These are phyloP conservation scores for Gryllus longicercus DNA, from an alignment of 2,888 invertebrate species.

Conservation along the genomic window DNA sequence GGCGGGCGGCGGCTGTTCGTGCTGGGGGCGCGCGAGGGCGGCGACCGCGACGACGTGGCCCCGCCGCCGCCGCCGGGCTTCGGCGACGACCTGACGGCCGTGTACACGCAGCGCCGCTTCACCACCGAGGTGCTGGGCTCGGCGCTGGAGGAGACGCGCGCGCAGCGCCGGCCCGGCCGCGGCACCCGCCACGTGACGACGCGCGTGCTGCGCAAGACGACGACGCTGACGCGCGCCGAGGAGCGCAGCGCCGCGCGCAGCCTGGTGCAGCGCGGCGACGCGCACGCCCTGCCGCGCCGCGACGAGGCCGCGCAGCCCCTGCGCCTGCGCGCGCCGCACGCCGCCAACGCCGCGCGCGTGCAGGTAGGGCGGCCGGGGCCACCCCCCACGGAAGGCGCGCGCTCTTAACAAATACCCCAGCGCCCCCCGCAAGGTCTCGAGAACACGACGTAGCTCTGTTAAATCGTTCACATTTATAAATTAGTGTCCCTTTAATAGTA, in stretches of 20 bases:
- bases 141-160: slow-evolving; percentile 78
- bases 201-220: slow-evolving; percentile 81
- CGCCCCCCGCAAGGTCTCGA: no score
- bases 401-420: no score
- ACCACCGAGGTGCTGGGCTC: slow-evolving; percentile 82
- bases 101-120: slow-evolving; percentile 76
- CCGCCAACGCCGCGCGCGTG: slow-evolving; percentile 47
- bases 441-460: no score
- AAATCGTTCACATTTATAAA: no score
- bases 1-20: slow-evolving; percentile 62
- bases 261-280: slow-evolving; percentile 35
- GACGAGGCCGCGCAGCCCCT: slow-evolving; percentile 39
- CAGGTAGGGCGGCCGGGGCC: slow-evolving; percentile 45
- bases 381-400: background rate
- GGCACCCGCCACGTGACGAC: slow-evolving; percentile 81
- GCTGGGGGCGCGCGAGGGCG: slow-evolving; percentile 66
- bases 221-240: slow-evolving; percentile 81
- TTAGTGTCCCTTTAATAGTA: no score
- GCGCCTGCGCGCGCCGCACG: slow-evolving; percentile 20
- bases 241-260: slow-evolving; percentile 68
- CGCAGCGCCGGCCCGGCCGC: slow-evolving; percentile 72
- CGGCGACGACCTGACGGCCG: slow-evolving; percentile 60
- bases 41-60: slow-evolving; percentile 55
- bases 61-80: background rate
- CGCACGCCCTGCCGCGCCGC: slow-evolving; percentile 22